These are phyloP conservation scores for Lasius fuliginosus DNA, from an alignment of 2,888 invertebrate genomes.

Conservation along the genomic window DNA sequence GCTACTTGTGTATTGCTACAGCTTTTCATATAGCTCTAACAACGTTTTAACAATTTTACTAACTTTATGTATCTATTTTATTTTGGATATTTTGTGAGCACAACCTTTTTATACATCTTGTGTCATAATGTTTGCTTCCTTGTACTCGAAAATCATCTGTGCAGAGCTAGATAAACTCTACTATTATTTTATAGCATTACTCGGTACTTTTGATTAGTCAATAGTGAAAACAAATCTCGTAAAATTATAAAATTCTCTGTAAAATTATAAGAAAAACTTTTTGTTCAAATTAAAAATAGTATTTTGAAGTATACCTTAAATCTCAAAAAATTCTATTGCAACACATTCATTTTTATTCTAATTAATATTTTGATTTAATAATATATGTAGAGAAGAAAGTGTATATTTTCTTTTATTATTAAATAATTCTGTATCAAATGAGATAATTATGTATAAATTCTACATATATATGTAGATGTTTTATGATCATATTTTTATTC, in stretches of 20 bases:
- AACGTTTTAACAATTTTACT: conserved; percentile 73
- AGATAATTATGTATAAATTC: background rate
- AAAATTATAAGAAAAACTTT: conserved; percentile 50
- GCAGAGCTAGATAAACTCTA: conserved; percentile 61
- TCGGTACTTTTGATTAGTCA: conserved; percentile 59
- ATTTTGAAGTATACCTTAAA: conserved; percentile 45
- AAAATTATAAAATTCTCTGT: conserved; percentile 59
- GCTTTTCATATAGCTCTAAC: conserved; percentile 80
- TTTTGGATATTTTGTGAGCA: conserved; percentile 68
- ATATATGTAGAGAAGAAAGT: background rate
- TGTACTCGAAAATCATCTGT: conserved; percentile 54
- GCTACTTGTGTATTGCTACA: conserved; percentile 75
- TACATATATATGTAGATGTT: background rate
- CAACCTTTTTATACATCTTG: conserved; percentile 50
- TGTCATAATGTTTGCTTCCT: conserved; percentile 58
- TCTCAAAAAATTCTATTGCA: background rate
- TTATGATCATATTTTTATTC: background rate
- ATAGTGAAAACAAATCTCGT: conserved; percentile 29
- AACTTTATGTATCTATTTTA: conserved; percentile 65
- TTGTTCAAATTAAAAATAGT: conserved; percentile 15
- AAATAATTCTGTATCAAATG: background rate
- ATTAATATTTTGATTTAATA: conserved; percentile 5
- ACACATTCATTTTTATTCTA: background rate
- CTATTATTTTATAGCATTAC: conserved; percentile 59
- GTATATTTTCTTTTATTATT: background rate